A percentile compares a stretch with the other conserved stretches of the same genome.
Evolutionary conservation across 1,140 invertebrate species (phyloP).

Genomic region (Ruditapes philippinarum): DNA sequence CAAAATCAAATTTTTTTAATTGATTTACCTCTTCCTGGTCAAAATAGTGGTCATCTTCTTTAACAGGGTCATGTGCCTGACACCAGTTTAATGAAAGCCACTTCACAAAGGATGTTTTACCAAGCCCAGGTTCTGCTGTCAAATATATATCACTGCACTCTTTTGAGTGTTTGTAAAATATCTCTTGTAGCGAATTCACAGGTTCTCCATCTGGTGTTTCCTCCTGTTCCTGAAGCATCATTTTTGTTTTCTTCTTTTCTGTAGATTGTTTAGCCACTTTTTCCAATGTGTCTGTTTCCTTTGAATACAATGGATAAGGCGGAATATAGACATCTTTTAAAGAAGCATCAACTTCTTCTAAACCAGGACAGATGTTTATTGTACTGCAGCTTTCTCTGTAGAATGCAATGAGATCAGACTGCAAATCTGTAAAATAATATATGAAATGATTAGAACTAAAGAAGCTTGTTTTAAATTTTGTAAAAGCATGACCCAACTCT

Average conservation of each 20-base stretch:
- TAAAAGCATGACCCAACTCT: no score
- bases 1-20: neutral
- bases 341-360: neutral
- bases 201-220: neutral
- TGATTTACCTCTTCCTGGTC: neutral
- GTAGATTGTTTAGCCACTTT: neutral
- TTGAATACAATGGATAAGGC: neutral
- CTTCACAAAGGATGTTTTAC: neutral
- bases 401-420: neutral
- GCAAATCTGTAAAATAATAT: no score
- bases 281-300: neutral
- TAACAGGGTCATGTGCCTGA: neutral
- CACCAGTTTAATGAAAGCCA: neutral
- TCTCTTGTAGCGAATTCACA: neutral
- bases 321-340: neutral
- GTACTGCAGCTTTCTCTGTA: neutral
- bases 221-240: no score
- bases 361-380: neutral
- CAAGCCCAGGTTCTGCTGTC: neutral
- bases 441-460: no score
- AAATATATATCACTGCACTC: neutral
- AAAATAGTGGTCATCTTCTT: neutral
- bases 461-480: no score
- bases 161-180: neutral
- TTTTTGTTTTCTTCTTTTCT: neutral